A percentile compares a stretch with the other conserved stretches of the same genome.
Evolutionary conservation across 2,113 vertebrate genomes (phyloP).

Genomic region (Lepidiolamprologus cunningtoni): DNA sequence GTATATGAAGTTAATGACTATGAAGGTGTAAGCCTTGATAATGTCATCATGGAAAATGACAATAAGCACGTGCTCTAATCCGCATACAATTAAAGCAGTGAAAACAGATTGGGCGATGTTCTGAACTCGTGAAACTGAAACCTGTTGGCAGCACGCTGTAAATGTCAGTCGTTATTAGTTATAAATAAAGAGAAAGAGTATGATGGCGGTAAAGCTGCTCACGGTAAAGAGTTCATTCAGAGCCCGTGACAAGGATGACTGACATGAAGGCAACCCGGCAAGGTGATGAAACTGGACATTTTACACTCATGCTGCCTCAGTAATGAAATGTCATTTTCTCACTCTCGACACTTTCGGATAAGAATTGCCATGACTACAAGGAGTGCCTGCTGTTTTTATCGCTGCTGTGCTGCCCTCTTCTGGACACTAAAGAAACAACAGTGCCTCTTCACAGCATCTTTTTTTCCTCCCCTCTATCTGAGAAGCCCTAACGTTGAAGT

Average conservation of each 20-base stretch:
- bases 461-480: not conserved
- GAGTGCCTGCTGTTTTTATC: slow-evolving; percentile 10
- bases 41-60: not conserved
- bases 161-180: not conserved
- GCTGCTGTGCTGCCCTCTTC: slow-evolving; percentile 69
- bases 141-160: not conserved
- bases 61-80: not conserved
- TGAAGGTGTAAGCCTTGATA: not conserved
- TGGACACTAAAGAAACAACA: slow-evolving; percentile 9
- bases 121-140: not conserved
- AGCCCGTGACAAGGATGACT: not conserved
- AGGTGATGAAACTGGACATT: not conserved
- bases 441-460: not conserved
- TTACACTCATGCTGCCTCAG: not conserved
- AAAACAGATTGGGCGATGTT: not conserved
- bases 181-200: not conserved
- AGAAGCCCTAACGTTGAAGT: not conserved
- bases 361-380: slow-evolving; percentile 38
- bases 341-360: slow-evolving; percentile 10
- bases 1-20: not conserved
- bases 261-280: not conserved
- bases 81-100: not conserved
- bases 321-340: slow-evolving; percentile 42
- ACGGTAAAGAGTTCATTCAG: not conserved
- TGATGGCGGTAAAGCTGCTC: not conserved